Evolutionary conservation across 1,140 invertebrate species (phyloP).

Genomic region (Daktulosphaira vitifoliae): DNA sequence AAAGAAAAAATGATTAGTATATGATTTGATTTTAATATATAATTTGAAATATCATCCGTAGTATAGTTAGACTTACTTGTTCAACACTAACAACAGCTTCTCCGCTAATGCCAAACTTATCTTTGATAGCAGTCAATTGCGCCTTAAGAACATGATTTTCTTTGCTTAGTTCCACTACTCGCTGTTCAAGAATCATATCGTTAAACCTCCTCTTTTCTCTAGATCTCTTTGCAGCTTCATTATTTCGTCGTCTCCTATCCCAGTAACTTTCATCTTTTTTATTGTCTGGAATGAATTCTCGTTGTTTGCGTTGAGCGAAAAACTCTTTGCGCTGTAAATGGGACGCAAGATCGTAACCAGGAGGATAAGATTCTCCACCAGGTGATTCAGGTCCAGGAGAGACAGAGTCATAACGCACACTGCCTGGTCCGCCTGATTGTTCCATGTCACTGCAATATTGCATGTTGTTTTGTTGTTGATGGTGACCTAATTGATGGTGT

Average conservation of each 20-base stretch:
- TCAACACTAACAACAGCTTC: constrained; percentile 76
- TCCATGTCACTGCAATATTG: constrained; percentile 40
- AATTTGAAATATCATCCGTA: too few relatives aligned
- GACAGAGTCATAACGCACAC: constrained; percentile 38
- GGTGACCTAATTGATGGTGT: neutral
- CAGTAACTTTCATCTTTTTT: constrained; percentile 97
- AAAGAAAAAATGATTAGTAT: neutral
- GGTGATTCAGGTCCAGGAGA: constrained; percentile 33
- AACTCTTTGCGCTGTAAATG: constrained; percentile 58
- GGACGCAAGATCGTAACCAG: constrained; percentile 47
- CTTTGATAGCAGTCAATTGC: constrained; percentile 83
- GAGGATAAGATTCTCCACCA: constrained; percentile 40
- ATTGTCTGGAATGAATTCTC: constrained; percentile 93
- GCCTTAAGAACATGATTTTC: constrained; percentile 89
- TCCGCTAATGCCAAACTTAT: constrained; percentile 84
- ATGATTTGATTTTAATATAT: too few relatives aligned
- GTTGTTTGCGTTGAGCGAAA: constrained; percentile 80
- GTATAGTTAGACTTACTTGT: constrained; percentile 51
- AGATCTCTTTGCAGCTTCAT: constrained; percentile 89
- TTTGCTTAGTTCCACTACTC: constrained; percentile 87
- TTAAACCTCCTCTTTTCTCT: constrained; percentile 91
- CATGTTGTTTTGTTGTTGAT: constrained; percentile 34
- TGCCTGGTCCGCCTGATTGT: constrained; percentile 33
- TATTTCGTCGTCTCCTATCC: constrained; percentile 88
- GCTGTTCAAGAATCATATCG: constrained; percentile 90